phyloP scores from a whole-genome alignment of 2,113 vertebrate species.

The Boulengeromyrus knoepffleri region DNA sequence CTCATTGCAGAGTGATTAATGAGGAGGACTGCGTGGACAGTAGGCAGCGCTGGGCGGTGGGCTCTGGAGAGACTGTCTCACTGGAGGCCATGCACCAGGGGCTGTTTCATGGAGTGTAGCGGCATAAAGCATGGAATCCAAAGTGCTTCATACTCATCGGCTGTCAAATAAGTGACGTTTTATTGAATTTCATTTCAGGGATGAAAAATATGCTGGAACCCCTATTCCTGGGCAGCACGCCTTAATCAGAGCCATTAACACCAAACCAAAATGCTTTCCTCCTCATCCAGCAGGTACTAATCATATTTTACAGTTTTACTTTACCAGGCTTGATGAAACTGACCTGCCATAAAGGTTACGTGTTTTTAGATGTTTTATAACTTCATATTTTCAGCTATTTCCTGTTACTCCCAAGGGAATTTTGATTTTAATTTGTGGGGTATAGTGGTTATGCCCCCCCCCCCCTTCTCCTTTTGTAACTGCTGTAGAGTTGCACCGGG shows the following conservation, averaged over 20 bases:
- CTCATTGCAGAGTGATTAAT: background rate
- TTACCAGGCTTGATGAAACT: background rate
- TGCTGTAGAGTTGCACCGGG: background rate
- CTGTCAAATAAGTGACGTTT: background rate
- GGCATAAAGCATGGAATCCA: background rate
- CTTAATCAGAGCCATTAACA: background rate
- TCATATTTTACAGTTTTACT: background rate
- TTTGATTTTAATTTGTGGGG: background rate
- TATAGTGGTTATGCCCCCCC: background rate
- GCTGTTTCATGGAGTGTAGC: constrained; percentile 3
- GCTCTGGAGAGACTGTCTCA: background rate
- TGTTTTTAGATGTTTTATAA: background rate
- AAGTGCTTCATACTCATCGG: background rate
- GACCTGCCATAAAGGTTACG: background rate
- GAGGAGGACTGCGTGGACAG: background rate
- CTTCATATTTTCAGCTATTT: background rate
- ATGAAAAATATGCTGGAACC: constrained; percentile 11
- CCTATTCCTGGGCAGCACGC: background rate
- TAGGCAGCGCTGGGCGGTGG: background rate
- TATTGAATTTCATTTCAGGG: constrained; percentile 19
- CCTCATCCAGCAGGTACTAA: constrained; percentile 5
- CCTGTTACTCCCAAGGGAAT: background rate
- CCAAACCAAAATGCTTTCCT: background rate
- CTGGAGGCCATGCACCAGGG: background rate
- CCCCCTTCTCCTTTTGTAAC: background rate